Evolutionary conservation across 2,888 invertebrate species (phyloP).

Genomic region (Drosophila kambysellisi): DNA sequence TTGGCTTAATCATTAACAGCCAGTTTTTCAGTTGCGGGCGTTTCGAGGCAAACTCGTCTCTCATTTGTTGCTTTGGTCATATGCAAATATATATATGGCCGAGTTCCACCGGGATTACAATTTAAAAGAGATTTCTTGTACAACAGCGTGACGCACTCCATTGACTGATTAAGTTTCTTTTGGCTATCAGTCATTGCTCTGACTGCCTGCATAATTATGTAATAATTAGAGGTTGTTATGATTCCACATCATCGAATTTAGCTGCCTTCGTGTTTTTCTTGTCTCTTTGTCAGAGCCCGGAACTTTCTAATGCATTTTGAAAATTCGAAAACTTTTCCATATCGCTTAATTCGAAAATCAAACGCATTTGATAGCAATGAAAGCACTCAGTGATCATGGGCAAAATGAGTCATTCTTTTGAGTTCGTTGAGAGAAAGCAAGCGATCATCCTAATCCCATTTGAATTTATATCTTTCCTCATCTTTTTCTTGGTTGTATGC

Average conservation of each 20-base stretch:
- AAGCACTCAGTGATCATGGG: slow-evolving; percentile 46
- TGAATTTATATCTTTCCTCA: not conserved
- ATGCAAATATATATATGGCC: slow-evolving; percentile 54
- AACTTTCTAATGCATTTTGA: slow-evolving; percentile 71
- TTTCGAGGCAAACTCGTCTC: slow-evolving; percentile 19
- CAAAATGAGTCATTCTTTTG: slow-evolving; percentile 44
- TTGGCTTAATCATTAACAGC: slow-evolving; percentile 60
- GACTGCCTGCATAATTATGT: slow-evolving; percentile 49
- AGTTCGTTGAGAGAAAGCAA: slow-evolving; percentile 24
- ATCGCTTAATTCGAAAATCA: slow-evolving; percentile 47
- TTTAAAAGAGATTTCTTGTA: slow-evolving; percentile 26
- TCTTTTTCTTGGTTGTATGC: not conserved
- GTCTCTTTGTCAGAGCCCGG: slow-evolving; percentile 14
- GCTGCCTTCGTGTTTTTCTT: not conserved
- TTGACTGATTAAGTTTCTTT: slow-evolving; percentile 42
- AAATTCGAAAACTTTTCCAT: slow-evolving; percentile 67
- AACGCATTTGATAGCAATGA: slow-evolving; percentile 37
- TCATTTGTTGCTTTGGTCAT: slow-evolving; percentile 34
- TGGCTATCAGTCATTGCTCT: slow-evolving; percentile 51
- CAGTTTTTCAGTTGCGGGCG: slow-evolving; percentile 46
- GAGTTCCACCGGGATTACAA: slow-evolving; percentile 17
- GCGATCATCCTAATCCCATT: slow-evolving; percentile 12
- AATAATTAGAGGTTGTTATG: slow-evolving; percentile 41
- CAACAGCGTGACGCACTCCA: slow-evolving; percentile 28
- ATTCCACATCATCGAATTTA: slow-evolving; percentile 29